Base-by-base conservation (phyloP, 2,888 invertebrate genomes). In the Eremobia ochroleuca region DNA sequence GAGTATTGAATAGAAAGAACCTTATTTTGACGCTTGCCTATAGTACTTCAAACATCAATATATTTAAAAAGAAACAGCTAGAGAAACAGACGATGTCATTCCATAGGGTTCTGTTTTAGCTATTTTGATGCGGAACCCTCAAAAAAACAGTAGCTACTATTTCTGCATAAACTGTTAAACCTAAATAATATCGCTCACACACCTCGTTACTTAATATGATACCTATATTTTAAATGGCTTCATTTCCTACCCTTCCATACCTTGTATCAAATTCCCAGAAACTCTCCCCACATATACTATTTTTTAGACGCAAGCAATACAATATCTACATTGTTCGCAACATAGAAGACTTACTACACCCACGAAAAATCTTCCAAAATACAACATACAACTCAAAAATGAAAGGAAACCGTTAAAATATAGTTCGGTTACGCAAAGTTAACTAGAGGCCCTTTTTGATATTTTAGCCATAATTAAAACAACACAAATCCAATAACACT, bases 401-500 rank as follows among this genome's bases (percentile, higher is more conserved):
- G 13, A 43, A 76, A 76, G 34, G 86, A 86, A 82, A 66, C 78
- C 79, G 2, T 86, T 73, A 81, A 83, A 85, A 79, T 65, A 76
- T 62, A 73, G 61, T n/a, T 64, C 2, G 43, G 49, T 55, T 70
- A 64, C 61, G 79, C 85, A 73, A 80, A 82, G 81, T 86, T 86
- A 81, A 83, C 73, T 81, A 79, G 61, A 81, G 77, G 65, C 69
- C 83, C 71, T 82, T 83, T 91, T 88, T 88, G 85, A 91, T 89
- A 89, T 87, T 91, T 90, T 88, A 88, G 87, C 90, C 87, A 89
- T 86, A 92, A 90, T 91, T 89, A 88, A 82, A 86, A 83, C 79
- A 81, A 83, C 82, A 81, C 85, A 80, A 87, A 77, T 85, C 87
- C 76, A 85, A 90, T 85, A 85, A 84, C 73, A 67, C 78, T 72